Evolutionary conservation across 1,140 invertebrate species (phyloP).

Genomic region (Aphelenchoides avenae): DNA sequence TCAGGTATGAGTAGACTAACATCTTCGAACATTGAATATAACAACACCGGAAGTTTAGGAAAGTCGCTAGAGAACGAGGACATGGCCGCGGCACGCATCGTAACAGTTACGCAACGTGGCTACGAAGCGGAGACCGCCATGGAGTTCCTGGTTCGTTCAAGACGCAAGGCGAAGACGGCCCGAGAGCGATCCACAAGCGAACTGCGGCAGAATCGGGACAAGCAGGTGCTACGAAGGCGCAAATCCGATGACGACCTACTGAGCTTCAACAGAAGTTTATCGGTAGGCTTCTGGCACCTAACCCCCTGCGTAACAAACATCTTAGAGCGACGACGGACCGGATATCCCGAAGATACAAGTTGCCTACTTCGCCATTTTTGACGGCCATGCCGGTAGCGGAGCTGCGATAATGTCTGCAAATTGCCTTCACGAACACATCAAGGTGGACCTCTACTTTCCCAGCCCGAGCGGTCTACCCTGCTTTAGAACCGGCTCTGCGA

Average conservation of each 20-base stretch:
- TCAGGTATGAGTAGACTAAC: slow-evolving; percentile 63
- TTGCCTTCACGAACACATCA: slow-evolving; percentile 74
- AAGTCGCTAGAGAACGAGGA: slow-evolving; percentile 78
- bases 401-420: slow-evolving; percentile 74
- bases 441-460: slow-evolving; percentile 64
- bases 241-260: slow-evolving; percentile 28
- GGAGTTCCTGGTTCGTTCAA: slow-evolving; percentile 1
- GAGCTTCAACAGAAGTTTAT: slow-evolving; percentile 14
- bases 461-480: no score
- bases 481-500: slow-evolving; percentile 40
- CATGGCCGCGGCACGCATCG: slow-evolving; percentile 67
- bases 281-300: slow-evolving; percentile 2
- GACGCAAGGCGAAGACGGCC: slow-evolving; percentile 6
- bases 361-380: slow-evolving; percentile 77
- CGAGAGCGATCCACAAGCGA: no score
- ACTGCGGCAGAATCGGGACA: no score
- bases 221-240: neutral
- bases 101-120: slow-evolving; percentile 35
- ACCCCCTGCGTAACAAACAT: neutral
- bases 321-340: slow-evolving; percentile 58
- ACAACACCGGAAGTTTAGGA: slow-evolving; percentile 20
- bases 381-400: slow-evolving; percentile 78
- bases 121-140: slow-evolving; percentile 34
- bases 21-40: neutral
- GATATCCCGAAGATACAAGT: slow-evolving; percentile 27